Evolutionary conservation across 2,888 invertebrate genomes (phyloP), one percentile per base, ranked within the genome.

Genomic region (Leuctra nigra): DNA sequence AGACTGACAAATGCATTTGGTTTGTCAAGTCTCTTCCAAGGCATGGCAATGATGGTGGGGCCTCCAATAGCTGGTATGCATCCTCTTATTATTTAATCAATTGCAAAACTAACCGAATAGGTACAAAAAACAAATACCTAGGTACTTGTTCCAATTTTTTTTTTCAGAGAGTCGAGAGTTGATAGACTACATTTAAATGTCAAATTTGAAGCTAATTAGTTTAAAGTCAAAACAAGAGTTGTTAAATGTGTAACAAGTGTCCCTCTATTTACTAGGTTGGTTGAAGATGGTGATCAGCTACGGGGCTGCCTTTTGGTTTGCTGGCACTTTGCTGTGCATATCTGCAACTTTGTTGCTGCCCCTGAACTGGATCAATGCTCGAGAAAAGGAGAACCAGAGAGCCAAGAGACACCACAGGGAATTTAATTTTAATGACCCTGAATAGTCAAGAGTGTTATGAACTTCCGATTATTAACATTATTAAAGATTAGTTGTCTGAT

Each of bases 281-380:
- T 29, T 29, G 7, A 29, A 29, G 29, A 11, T 7, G 25, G 72
- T 74, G 1, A 68, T 69, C 29, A 29, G 29, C 58, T 76, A 72
- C 63, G 67, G 71, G 54, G 61, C 70, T n/a, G 70, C 73, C 0
- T 76, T 76, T 65, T 72, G 72, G 62, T 69, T 75, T 2, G 72
- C 75, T 64, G 76, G 76, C 24, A 61, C 64, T 2, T 59, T 75
- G 44, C 72, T 77, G 64, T 66, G 72, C 3, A 35, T 75, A 13
- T 72, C 73, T 13, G 75, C 75, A 9, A 44, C 73, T 1, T 66
- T 76, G 61, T 69, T 72, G 57, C 67, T 73, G 46, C 75, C 75
- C 1, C 65, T 76, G 25, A 65, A 68, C 29, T 7, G 6, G 29
- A 11, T 29, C 29, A 29, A 11, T 11, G 6, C 11, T 11, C 29